phyloP scores from a whole-genome alignment of 2,113 vertebrate species.

The Oenanthe oenanthe region DNA sequence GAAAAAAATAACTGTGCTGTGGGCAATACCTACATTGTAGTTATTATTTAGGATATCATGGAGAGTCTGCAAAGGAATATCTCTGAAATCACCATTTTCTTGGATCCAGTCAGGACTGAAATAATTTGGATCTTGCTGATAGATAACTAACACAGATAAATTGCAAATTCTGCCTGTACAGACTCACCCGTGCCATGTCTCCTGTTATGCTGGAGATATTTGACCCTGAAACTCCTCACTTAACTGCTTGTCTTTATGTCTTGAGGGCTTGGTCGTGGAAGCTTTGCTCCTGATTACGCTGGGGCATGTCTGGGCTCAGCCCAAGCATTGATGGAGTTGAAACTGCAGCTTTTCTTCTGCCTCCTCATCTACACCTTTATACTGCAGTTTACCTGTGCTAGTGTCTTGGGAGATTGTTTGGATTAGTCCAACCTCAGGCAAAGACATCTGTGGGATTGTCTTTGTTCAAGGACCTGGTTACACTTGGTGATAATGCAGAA shows the following conservation, averaged over 20 bases:
- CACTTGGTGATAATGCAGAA: too few species aligned
- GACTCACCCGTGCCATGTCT: not conserved
- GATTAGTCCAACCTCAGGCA: too few species aligned
- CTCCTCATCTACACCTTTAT: not conserved
- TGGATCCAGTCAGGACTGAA: not conserved
- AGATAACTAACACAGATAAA: conserved; percentile 12
- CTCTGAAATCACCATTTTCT: not conserved
- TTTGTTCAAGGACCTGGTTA: too few species aligned
- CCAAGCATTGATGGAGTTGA: not conserved
- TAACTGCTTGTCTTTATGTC: not conserved
- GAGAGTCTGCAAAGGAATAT: not conserved
- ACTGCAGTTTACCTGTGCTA: not conserved
- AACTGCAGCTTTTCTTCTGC: conserved; percentile 1
- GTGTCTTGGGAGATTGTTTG: too few species aligned
- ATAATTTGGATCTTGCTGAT: not conserved
- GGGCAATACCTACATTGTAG: not conserved
- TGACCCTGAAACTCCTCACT: conserved; percentile 14
- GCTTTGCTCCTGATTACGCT: not conserved
- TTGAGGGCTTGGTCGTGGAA: conserved; percentile 8
- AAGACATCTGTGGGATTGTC: too few species aligned
- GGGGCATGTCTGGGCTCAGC: conserved; percentile 13
- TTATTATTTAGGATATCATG: not conserved
- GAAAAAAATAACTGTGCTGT: not conserved
- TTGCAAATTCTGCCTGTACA: conserved; percentile 1
- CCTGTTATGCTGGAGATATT: not conserved